Evolutionary conservation across 2,113 vertebrate species (phyloP).

Genomic region (Anarrhichthys ocellatus): DNA sequence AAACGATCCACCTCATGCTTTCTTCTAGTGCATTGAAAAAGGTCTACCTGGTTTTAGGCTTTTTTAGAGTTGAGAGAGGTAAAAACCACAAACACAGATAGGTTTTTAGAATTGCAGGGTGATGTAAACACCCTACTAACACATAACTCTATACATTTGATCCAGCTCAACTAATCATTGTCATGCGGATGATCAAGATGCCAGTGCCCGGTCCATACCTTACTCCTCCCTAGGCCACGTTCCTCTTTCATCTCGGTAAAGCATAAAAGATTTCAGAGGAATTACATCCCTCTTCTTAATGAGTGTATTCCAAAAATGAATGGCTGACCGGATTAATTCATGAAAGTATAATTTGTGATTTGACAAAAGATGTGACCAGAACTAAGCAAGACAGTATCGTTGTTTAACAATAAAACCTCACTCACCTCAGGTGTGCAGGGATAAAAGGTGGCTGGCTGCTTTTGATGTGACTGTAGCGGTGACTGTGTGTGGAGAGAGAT

Average conservation of each 20-base stretch:
- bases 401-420: constrained; percentile 25
- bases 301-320: background rate
- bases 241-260: background rate
- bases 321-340: background rate
- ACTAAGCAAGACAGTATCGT: background rate
- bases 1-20: background rate
- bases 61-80: background rate
- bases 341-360: background rate
- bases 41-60: background rate
- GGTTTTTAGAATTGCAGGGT: background rate
- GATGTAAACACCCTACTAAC: background rate
- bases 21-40: background rate
- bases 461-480: constrained; percentile 43
- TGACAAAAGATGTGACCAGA: background rate
- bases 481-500: constrained; percentile 59
- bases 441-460: constrained; percentile 29
- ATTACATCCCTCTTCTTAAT: background rate
- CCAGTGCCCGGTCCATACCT: background rate
- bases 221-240: background rate
- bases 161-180: background rate
- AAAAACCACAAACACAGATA: background rate
- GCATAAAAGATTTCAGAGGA: background rate
- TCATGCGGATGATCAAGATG: background rate
- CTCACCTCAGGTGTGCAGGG: constrained; percentile 28
- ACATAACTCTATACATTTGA: background rate